These are phyloP conservation scores for Neosalanx taihuensis DNA, from an alignment of 2,797 vertebrate genomes.

Conservation along the genomic window DNA sequence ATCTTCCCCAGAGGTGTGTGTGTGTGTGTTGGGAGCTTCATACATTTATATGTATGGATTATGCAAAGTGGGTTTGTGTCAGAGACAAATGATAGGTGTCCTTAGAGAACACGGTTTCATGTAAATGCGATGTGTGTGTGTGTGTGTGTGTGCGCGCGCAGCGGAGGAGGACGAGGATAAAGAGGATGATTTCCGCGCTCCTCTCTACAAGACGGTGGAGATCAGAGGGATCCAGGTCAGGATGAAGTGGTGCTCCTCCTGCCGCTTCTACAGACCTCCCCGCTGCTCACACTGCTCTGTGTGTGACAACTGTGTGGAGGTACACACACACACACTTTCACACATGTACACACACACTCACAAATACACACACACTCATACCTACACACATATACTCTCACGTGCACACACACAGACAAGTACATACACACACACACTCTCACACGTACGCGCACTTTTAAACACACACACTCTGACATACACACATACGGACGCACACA, in stretches of 20 bases:
- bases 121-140: not conserved
- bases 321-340: conserved; percentile 49
- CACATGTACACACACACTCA: not conserved
- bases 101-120: not conserved
- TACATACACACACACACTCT: not conserved
- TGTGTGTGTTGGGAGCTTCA: not conserved
- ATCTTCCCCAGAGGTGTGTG: conserved; percentile 89
- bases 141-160: conserved; percentile 41
- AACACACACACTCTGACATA: not conserved
- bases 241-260: conserved; percentile 98
- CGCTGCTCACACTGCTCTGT: conserved; percentile 97
- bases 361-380: not conserved
- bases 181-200: conserved; percentile 94
- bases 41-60: not conserved
- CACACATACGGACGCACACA: not conserved
- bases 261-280: conserved; percentile 93
- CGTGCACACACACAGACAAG: not conserved
- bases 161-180: conserved; percentile 97
- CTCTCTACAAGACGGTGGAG: conserved; percentile 96
- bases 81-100: not conserved
- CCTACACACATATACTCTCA: not conserved
- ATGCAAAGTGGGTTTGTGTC: not conserved
- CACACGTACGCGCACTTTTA: not conserved
- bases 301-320: conserved; percentile 98
- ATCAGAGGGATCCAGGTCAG: conserved; percentile 95